A percentile compares a stretch with the other conserved stretches of the same genome.
Conservation (phyloP, 2,797 vertebrate species). For the Oreochromis mossambicus region DNA sequence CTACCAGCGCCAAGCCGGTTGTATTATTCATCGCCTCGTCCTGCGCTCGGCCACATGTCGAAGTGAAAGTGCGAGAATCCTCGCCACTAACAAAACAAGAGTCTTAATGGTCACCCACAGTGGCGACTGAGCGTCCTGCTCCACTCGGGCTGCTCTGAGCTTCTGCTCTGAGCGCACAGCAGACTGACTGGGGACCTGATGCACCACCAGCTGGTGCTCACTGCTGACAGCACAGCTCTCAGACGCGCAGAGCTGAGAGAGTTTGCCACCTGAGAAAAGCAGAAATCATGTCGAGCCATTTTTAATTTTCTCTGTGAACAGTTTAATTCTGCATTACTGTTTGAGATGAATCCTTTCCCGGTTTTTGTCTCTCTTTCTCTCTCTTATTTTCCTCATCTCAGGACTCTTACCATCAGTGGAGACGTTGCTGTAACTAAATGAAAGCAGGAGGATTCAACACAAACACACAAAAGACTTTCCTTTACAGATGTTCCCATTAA, state of each 20-base stretch:
- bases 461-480: background rate
- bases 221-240: background rate
- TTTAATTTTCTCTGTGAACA: background rate
- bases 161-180: constrained; percentile 27
- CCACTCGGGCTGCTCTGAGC: constrained; percentile 10
- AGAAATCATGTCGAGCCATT: background rate
- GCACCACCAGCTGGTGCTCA: constrained; percentile 40
- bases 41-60: background rate
- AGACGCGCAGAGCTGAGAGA: background rate
- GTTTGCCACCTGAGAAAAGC: background rate
- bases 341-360: background rate
- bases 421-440: background rate
- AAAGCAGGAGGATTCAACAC: background rate
- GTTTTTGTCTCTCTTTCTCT: background rate
- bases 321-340: background rate
- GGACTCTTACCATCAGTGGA: background rate
- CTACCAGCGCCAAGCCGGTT: background rate
- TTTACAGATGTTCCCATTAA: background rate
- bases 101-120: background rate
- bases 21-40: constrained; percentile 52
- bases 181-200: constrained; percentile 26
- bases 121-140: constrained; percentile 12
- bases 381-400: background rate
- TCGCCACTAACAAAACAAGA: background rate
- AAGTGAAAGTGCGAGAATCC: background rate